Percentiles rank a stretch among this genome's conserved stretches.
Conservation (phyloP, 2,113 vertebrate genomes). For the Lynx canadensis region DNA sequence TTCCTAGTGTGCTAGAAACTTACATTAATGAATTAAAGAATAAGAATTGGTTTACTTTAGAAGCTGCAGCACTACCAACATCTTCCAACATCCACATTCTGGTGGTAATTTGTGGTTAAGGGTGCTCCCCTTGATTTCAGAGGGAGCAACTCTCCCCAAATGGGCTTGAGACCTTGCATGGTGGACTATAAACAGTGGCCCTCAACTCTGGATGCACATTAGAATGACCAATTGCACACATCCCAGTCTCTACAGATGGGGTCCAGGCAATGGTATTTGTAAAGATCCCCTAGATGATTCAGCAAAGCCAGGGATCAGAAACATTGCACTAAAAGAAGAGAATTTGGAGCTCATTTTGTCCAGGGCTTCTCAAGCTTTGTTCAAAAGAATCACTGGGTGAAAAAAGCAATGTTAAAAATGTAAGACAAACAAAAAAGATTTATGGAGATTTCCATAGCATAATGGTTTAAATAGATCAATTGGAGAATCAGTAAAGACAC, state of each 20-base stretch:
- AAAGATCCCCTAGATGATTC: neutral
- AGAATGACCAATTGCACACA: neutral
- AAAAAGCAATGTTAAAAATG: neutral
- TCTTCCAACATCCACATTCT: neutral
- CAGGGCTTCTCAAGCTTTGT: neutral
- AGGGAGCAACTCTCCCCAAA: neutral
- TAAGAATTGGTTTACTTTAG: neutral
- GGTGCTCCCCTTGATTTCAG: neutral
- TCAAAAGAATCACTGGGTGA: neutral
- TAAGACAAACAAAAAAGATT: constrained; percentile 22
- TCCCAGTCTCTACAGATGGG: neutral
- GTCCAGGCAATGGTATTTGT: neutral
- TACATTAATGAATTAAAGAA: neutral
- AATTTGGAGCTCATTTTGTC: neutral
- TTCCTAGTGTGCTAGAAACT: neutral
- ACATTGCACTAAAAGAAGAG: neutral
- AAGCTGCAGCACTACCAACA: neutral
- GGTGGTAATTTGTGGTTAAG: neutral
- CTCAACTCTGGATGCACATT: neutral
- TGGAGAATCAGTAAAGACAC: neutral
- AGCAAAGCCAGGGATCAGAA: neutral
- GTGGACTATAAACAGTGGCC: neutral
- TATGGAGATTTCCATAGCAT: neutral
- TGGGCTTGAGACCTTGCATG: neutral
- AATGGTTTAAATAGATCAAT: neutral